These are phyloP conservation scores for Zeugodacus cucurbitae DNA, from an alignment of 1,140 invertebrate species.

Conservation along the genomic window DNA sequence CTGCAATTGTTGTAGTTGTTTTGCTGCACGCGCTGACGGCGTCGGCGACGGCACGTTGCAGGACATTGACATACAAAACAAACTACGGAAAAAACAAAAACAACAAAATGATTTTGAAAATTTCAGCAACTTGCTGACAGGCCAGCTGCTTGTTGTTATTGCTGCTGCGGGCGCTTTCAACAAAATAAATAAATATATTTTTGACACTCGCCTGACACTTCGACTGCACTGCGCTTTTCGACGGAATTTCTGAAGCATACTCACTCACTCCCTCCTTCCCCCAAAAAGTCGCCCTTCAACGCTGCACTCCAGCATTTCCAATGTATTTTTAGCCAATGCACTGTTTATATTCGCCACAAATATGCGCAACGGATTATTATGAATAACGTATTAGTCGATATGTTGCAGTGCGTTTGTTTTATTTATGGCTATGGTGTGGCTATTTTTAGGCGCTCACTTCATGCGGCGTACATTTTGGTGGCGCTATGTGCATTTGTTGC, in stretches of 20 bases:
- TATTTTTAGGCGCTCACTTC: neutral
- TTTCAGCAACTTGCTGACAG: neutral
- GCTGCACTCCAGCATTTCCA: neutral
- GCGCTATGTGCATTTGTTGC: neutral
- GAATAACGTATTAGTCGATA: neutral
- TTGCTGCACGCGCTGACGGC: neutral
- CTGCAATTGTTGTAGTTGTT: neutral
- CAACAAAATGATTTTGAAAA: neutral
- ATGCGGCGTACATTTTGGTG: neutral
- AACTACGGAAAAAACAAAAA: neutral
- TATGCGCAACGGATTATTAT: neutral
- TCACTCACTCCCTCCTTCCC: too few species aligned
- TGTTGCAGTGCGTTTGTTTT: neutral
- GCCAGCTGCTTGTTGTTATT: neutral
- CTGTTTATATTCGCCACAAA: neutral
- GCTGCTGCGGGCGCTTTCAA: neutral
- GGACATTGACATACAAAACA: slow-evolving; percentile 10
- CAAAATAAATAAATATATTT: neutral
- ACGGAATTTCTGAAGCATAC: neutral
- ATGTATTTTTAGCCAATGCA: neutral
- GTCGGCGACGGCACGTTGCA: neutral
- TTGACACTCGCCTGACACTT: neutral
- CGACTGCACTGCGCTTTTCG: neutral
- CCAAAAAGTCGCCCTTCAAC: too few species aligned
- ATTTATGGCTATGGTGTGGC: neutral